These are phyloP conservation scores for Neotoxoptera formosana DNA, from an alignment of 1,140 invertebrate species.

Conservation along the genomic window DNA sequence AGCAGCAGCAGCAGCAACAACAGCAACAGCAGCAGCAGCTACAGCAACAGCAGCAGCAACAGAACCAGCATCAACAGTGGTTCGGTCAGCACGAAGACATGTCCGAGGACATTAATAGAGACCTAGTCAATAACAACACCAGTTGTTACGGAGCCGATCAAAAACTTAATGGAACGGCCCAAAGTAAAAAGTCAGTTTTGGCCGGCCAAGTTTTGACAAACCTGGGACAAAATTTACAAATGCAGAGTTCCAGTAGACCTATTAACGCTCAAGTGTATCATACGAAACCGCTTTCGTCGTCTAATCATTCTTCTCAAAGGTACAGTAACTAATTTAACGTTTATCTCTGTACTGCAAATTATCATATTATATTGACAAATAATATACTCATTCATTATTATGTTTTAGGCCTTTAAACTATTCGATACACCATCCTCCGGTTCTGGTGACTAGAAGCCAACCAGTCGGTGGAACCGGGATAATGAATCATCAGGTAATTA, in stretches of 20 bases:
- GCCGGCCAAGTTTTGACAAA: constrained; percentile 27
- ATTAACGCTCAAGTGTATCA: constrained; percentile 47
- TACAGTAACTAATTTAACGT: not conserved
- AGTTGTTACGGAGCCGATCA: not conserved
- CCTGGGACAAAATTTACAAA: constrained; percentile 43
- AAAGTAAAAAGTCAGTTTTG: constrained; percentile 29
- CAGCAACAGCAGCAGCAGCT: not conserved
- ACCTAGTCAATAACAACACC: constrained; percentile 46
- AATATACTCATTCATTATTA: not conserved
- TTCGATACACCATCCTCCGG: constrained; percentile 14
- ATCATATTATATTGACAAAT: not conserved
- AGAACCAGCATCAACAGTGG: constrained; percentile 53
- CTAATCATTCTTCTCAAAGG: not conserved
- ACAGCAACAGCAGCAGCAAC: not conserved
- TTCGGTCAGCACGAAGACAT: constrained; percentile 59
- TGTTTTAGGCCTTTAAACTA: constrained; percentile 33
- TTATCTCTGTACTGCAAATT: not conserved
- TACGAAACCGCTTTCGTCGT: constrained; percentile 24
- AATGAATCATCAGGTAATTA: constrained; percentile 34
- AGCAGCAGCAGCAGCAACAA: constrained; percentile 48
- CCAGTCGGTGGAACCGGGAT: not conserved
- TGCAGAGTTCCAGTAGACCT: constrained; percentile 47
- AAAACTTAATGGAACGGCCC: constrained; percentile 10
- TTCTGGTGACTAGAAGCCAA: not conserved
- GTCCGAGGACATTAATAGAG: constrained; percentile 22